Base-by-base conservation (phyloP, 2,888 invertebrate species). In the Spatulosminthurus flaviceps region DNA sequence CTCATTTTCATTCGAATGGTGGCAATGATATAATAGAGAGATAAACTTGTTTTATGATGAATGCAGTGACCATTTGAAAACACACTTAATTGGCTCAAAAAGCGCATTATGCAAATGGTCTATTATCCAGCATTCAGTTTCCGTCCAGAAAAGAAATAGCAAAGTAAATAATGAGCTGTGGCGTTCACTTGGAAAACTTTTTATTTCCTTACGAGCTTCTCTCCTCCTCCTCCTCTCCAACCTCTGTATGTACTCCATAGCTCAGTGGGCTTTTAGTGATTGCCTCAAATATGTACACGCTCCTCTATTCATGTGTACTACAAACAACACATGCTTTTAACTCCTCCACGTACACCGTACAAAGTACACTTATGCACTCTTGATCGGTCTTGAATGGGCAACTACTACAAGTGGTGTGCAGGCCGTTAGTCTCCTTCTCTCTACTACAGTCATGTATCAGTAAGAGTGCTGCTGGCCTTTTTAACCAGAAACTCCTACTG, bases 31-130 rank as follows among this genome's bases (percentile, higher is more conserved):
- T 81, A 81, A 79, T 77, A 60, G 77, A 77, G 79, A 77, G 73
- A 81, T 81, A 81, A 81, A 81, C 76, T 76, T 73, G 81, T 79
- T 81, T 81, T 81, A 79, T 81, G 81, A 79, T 81, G 81, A 79
- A 79, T 81, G 71, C 77, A 81, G 78, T 81, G 81, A 77, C 79
- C 79, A 71, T 79, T 77, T 66, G 71, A 60, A 61, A 72, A 71
- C 76, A 79, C 34, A 76, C 72, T 81, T 81, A 81, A 81, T 81
- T 81, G 81, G 76, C 80, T 80, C 71, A 76, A 78, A 74, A 77
- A 77, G 67, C 69, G 70, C 69, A 81, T 81, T 81, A 81, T 81
- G 79, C 81, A 81, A 79, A 81, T 79, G 70, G 77, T 29, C 78
- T 79, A 79, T 81, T 81, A 81, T 78, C 78, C 51, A 34, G 69